phyloP scores from a whole-genome alignment of 2,113 vertebrate species.

The Ariopsis seemanni region DNA sequence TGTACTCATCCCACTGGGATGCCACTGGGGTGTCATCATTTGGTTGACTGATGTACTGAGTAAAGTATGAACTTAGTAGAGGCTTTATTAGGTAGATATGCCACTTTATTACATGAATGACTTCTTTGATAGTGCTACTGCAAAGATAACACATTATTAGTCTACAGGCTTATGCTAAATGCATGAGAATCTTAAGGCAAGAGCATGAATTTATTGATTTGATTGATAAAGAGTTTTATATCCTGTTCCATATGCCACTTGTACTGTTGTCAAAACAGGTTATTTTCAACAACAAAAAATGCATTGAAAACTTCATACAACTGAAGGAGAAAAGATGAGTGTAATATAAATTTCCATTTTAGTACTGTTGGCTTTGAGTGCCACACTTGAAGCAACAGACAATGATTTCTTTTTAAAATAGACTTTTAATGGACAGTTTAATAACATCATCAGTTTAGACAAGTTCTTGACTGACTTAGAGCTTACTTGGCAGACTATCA shows the following conservation, averaged over 20 bases:
- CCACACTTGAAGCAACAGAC: background rate
- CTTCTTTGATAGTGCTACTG: background rate
- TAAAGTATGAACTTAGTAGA: background rate
- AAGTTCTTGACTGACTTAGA: background rate
- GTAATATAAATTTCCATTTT: background rate
- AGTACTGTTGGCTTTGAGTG: background rate
- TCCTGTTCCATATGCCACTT: background rate
- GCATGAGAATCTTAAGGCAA: background rate
- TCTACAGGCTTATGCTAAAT: background rate
- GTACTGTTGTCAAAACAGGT: background rate
- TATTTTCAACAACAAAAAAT: background rate
- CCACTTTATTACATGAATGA: background rate
- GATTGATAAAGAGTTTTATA: background rate
- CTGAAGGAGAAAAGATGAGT: background rate
- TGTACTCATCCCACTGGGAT: no score
- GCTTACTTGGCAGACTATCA: no score
- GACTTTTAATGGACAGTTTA: background rate
- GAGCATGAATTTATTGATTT: background rate
- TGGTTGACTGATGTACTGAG: background rate
- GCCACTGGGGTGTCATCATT: background rate
- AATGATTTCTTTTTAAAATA: background rate
- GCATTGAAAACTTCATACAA: background rate
- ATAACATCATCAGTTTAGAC: background rate
- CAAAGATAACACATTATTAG: background rate
- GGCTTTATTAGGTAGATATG: background rate